These are phyloP conservation scores for Cheilosia pagana DNA, from an alignment of 2,888 invertebrate species.

Conservation along the genomic window DNA sequence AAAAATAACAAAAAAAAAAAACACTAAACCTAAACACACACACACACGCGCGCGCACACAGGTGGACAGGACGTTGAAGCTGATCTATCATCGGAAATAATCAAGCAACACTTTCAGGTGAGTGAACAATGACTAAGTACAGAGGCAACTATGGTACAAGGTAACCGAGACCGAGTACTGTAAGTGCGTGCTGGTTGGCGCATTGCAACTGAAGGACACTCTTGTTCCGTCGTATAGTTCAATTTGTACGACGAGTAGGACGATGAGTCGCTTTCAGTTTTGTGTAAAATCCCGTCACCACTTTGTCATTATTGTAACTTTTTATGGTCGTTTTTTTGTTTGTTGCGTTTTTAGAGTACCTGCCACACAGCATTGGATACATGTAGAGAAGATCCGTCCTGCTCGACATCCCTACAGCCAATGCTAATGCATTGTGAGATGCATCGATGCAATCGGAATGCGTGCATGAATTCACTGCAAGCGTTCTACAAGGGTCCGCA, in stretches of 20 bases:
- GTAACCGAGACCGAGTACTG: conserved; percentile 30
- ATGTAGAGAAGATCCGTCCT: conserved; percentile 92
- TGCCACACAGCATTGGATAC: conserved; percentile 93
- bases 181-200: conserved; percentile 46
- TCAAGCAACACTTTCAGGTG: conserved; percentile 84
- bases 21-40: conserved; percentile 76
- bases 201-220: conserved; percentile 54
- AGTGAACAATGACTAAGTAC: conserved; percentile 76
- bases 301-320: conserved; percentile 54
- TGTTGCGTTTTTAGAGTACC: conserved; percentile 88
- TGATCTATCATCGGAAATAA: conserved; percentile 84
- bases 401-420: conserved; percentile 91
- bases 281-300: conserved; percentile 51
- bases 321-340: conserved; percentile 11
- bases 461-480: conserved; percentile 94
- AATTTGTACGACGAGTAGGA: neutral
- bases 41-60: conserved; percentile 77
- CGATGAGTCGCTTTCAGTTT: conserved; percentile 40
- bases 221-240: conserved; percentile 17
- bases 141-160: conserved; percentile 29
- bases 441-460: conserved; percentile 91
- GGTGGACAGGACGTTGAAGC: conserved; percentile 83
- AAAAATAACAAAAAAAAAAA: conserved; percentile 32
- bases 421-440: conserved; percentile 92
- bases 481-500: conserved; percentile 92